A percentile compares a stretch with the other conserved stretches of the same genome.
Evolutionary conservation across 1,140 invertebrate genomes (phyloP).

Genomic region (Drosophila willistoni): DNA sequence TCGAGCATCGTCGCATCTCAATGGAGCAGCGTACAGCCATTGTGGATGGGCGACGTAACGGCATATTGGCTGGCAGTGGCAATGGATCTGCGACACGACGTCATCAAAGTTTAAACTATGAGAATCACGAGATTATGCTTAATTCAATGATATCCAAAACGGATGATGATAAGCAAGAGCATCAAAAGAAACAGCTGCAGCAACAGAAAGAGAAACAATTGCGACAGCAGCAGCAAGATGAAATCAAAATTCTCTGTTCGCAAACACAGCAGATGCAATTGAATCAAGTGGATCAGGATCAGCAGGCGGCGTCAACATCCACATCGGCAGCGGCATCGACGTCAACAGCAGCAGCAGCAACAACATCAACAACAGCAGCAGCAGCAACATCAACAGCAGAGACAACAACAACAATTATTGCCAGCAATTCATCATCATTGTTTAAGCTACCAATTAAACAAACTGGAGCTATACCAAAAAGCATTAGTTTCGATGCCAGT

Average conservation of each 20-base stretch:
- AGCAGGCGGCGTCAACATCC: too few species aligned
- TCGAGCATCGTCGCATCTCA: slow-evolving; percentile 74
- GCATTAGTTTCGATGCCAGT: slow-evolving; percentile 95
- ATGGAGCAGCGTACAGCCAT: slow-evolving; percentile 70
- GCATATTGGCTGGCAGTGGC: slow-evolving; percentile 63
- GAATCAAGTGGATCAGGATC: slow-evolving; percentile 10
- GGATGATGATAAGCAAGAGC: slow-evolving; percentile 70
- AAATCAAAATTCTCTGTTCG: slow-evolving; percentile 38
- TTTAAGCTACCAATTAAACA: slow-evolving; percentile 85
- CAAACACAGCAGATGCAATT: slow-evolving; percentile 65
- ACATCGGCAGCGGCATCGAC: too few species aligned
- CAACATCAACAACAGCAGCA: neutral
- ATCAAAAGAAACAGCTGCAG: slow-evolving; percentile 41
- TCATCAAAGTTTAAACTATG: slow-evolving; percentile 80
- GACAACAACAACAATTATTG: neutral
- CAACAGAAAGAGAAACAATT: slow-evolving; percentile 16
- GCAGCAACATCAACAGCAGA: neutral
- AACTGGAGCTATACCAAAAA: slow-evolving; percentile 94
- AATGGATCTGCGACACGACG: slow-evolving; percentile 37
- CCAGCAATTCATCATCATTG: neutral
- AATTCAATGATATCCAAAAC: slow-evolving; percentile 57
- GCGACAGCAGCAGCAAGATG: slow-evolving; percentile 3
- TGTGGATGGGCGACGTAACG: slow-evolving; percentile 75
- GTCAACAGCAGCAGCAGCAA: neutral
- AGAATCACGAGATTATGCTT: slow-evolving; percentile 81